Evolutionary conservation across 1,140 invertebrate genomes (phyloP).

Genomic region (Araneus ventricosus): DNA sequence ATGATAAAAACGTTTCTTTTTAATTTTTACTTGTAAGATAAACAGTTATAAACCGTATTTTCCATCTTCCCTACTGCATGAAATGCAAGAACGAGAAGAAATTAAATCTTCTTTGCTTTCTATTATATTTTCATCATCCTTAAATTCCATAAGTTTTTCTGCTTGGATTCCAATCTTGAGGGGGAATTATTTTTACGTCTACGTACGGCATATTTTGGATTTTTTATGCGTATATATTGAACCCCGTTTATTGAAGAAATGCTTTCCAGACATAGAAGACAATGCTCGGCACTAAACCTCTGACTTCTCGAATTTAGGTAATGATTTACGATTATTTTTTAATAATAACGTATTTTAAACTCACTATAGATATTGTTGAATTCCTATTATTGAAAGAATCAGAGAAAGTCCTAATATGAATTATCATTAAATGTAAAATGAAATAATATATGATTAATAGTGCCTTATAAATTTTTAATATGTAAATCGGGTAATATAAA

Average conservation of each 20-base stretch:
- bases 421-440: too few species aligned
- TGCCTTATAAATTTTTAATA: too few species aligned
- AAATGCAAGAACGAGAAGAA: background rate
- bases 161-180: background rate
- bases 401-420: too few species aligned
- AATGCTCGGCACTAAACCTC: background rate
- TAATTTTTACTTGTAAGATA: too few species aligned
- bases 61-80: too few species aligned
- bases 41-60: too few species aligned
- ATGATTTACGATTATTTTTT: background rate
- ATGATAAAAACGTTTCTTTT: too few species aligned
- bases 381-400: too few species aligned
- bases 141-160: conserved; percentile 24
- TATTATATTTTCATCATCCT: background rate
- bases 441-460: too few species aligned
- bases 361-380: too few species aligned
- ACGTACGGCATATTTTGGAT: background rate
- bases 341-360: background rate
- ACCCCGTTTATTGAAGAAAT: background rate
- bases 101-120: background rate
- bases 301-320: background rate
- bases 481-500: too few species aligned
- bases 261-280: background rate
- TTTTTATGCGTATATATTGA: background rate
- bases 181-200: background rate